Conservation (phyloP, 2,888 invertebrate genomes). For the Tipula helvola region DNA sequence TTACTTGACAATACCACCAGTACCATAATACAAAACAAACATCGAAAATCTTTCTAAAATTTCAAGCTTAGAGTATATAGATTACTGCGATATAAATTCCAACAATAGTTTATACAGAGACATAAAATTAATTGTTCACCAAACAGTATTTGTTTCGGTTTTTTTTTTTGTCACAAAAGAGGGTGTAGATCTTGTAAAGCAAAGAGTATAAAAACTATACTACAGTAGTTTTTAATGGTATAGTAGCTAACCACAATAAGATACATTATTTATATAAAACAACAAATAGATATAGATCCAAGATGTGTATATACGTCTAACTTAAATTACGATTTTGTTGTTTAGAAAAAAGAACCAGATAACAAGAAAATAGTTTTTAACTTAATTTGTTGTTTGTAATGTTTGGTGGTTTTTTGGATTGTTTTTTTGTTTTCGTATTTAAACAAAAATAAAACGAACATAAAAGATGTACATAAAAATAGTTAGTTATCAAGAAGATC, state of each 20-base stretch:
- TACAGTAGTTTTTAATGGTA: background rate
- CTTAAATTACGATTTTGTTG: background rate
- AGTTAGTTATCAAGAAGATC: background rate
- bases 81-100: no score
- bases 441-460: background rate
- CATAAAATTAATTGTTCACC: background rate
- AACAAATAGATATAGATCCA: background rate
- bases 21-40: no score
- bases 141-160: no score
- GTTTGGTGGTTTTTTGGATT: background rate
- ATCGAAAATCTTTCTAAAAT: no score
- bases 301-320: background rate
- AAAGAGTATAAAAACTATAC: background rate
- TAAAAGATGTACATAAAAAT: background rate
- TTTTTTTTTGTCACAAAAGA: background rate
- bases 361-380: background rate
- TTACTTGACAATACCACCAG: no score
- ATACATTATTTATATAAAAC: background rate
- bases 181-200: background rate
- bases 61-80: no score
- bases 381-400: background rate
- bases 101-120: background rate
- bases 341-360: background rate
- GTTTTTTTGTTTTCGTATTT: background rate
- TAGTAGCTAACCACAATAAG: background rate